Conservation (phyloP, 2,888 invertebrate genomes). For the Euplagia quadripunctaria region DNA sequence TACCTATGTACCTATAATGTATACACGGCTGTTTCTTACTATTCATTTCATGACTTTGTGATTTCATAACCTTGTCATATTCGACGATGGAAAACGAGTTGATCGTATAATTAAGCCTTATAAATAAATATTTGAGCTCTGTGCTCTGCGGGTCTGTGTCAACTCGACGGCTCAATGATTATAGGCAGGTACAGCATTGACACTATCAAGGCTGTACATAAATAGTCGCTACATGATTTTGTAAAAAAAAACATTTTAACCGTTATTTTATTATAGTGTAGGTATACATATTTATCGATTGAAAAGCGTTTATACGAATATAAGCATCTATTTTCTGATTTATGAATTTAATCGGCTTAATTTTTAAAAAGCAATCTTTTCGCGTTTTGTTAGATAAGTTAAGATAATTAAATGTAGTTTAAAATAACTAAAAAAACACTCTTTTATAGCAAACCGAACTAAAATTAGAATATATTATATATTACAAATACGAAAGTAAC, state of each 20-base stretch:
- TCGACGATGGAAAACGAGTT: slow-evolving; percentile 6
- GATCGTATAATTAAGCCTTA: slow-evolving; percentile 10
- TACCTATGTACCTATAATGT: neutral
- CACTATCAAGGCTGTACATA: no score
- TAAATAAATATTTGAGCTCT: neutral
- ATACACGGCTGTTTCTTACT: neutral
- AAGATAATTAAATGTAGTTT: no score
- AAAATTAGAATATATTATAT: no score
- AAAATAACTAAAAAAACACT: no score
- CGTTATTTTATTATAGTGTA: no score
- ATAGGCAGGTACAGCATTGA: no score
- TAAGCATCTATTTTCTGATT: neutral
- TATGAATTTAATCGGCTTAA: neutral
- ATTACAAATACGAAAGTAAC: no score
- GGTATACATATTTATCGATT: neutral
- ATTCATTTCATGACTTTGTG: slow-evolving; percentile 3
- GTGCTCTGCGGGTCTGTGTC: slow-evolving; percentile 8
- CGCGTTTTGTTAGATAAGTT: no score
- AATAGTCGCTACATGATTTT: neutral
- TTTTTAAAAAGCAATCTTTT: no score
- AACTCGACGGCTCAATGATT: no score
- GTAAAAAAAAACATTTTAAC: neutral
- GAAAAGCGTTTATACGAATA: neutral
- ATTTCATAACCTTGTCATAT: slow-evolving; percentile 8
- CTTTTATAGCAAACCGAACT: no score